A percentile compares a stretch with the other conserved stretches of the same genome.
These are phyloP conservation scores for Tethya wilhelma DNA, from an alignment of 37 sponge, comb jelly and placozoan genomes.

Conservation along the genomic window DNA sequence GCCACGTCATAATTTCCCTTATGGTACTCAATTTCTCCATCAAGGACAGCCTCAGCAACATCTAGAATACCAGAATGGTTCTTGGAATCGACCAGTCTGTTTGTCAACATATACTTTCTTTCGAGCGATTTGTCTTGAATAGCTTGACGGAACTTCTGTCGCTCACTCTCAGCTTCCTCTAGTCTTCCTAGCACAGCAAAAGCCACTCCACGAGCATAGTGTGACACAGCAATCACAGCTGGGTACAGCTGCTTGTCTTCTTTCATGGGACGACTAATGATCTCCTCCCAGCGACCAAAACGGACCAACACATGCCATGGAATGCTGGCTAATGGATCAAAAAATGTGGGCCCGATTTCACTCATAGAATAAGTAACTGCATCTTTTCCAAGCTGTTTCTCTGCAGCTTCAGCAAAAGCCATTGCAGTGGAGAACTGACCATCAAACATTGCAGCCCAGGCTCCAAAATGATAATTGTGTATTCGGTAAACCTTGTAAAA, in stretches of 20 bases:
- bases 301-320: conserved; percentile 70
- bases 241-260: too few species aligned
- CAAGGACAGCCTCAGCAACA: too few species aligned
- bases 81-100: conserved; percentile 53
- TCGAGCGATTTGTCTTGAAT: conserved; percentile 48
- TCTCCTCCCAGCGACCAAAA: conserved; percentile 75
- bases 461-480: conserved; percentile 65
- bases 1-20: too few species aligned
- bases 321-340: too few species aligned
- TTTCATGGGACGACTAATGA: conserved; percentile 48
- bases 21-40: too few species aligned
- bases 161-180: conserved; percentile 61
- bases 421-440: conserved; percentile 55
- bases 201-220: conserved; percentile 71
- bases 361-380: too few species aligned
- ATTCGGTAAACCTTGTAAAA: conserved; percentile 31
- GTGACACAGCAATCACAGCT: conserved; percentile 37
- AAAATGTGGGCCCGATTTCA: too few species aligned
- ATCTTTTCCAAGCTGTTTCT: too few species aligned
- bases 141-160: conserved; percentile 30
- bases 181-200: conserved; percentile 53
- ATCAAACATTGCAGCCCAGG: conserved; percentile 75
- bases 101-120: conserved; percentile 40
- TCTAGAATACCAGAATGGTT: conserved; percentile 41
- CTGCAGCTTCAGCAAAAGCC: too few species aligned